Conservation (phyloP, 2,888 invertebrate species). For the Habroteleia sp. region DNA sequence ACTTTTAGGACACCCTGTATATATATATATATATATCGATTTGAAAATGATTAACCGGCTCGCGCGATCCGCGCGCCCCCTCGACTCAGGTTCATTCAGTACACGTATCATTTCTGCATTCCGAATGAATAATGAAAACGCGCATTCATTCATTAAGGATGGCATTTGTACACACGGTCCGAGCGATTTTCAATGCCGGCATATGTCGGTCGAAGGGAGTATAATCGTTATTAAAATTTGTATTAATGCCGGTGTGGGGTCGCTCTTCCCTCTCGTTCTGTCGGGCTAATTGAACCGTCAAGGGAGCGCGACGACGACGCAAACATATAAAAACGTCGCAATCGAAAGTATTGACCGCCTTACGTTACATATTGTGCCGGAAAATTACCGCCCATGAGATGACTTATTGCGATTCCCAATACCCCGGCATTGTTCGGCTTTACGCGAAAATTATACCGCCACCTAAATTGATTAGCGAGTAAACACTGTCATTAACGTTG, state of each 20-base stretch:
- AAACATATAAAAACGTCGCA: not conserved
- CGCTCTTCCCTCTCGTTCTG: constrained; percentile 36
- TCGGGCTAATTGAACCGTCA: constrained; percentile 47
- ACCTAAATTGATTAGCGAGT: constrained; percentile 49
- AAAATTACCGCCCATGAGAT: constrained; percentile 42
- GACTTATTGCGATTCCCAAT: constrained; percentile 36
- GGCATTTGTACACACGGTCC: constrained; percentile 38
- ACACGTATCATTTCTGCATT: constrained; percentile 40
- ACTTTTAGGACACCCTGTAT: too few species aligned
- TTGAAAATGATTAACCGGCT: constrained; percentile 17
- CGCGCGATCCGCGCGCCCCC: not conserved
- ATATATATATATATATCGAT: too few species aligned
- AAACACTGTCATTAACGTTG: constrained; percentile 60
- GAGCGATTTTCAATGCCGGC: constrained; percentile 42
- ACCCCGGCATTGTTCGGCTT: constrained; percentile 32
- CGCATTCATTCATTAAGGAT: constrained; percentile 41
- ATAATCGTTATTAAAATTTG: constrained; percentile 62
- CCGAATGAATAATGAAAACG: constrained; percentile 42
- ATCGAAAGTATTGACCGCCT: constrained; percentile 42
- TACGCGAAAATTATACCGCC: constrained; percentile 49
- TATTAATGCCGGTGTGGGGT: constrained; percentile 61
- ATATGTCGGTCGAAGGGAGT: constrained; percentile 53
- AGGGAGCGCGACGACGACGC: constrained; percentile 33
- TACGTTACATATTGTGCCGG: constrained; percentile 29
- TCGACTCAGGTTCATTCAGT: constrained; percentile 19